phyloP scores from a whole-genome alignment of 2,888 invertebrate genomes.

The Meloe dianella region DNA sequence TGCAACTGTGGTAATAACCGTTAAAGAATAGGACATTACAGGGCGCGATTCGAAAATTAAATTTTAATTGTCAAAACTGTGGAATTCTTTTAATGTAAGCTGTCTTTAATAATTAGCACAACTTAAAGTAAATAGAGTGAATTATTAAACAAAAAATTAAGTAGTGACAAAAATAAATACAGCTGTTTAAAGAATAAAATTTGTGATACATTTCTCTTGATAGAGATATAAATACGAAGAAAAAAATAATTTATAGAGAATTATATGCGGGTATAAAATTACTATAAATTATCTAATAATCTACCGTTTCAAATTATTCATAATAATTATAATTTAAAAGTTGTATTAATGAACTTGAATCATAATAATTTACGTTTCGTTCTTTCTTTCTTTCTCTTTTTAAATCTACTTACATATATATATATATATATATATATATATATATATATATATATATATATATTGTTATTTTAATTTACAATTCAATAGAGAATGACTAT shows the following conservation, averaged over 20 bases:
- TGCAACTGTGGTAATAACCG: no score
- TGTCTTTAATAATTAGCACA: neutral
- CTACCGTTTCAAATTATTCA: neutral
- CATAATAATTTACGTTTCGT: neutral
- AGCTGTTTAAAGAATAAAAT: neutral
- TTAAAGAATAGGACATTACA: no score
- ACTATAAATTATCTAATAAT: neutral
- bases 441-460: slow-evolving; percentile 32
- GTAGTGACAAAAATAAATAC: neutral
- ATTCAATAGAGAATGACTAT: slow-evolving; percentile 55
- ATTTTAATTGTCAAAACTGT: no score
- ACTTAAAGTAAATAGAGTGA: neutral
- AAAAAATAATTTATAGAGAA: neutral
- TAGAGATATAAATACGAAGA: neutral
- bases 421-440: slow-evolving; percentile 39
- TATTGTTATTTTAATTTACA: slow-evolving; percentile 54
- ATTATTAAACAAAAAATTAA: neutral
- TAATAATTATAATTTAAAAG: slow-evolving; percentile 2
- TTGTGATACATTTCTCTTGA: neutral
- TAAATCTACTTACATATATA: slow-evolving; percentile 7
- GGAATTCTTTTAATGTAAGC: no score
- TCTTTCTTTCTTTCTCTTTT: neutral
- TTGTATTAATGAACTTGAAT: slow-evolving; percentile 2
- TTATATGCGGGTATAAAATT: slow-evolving; percentile 4
- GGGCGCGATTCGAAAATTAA: no score